phyloP scores from a whole-genome alignment of 2,113 vertebrate species.

The Mormoops blainvillei region DNA sequence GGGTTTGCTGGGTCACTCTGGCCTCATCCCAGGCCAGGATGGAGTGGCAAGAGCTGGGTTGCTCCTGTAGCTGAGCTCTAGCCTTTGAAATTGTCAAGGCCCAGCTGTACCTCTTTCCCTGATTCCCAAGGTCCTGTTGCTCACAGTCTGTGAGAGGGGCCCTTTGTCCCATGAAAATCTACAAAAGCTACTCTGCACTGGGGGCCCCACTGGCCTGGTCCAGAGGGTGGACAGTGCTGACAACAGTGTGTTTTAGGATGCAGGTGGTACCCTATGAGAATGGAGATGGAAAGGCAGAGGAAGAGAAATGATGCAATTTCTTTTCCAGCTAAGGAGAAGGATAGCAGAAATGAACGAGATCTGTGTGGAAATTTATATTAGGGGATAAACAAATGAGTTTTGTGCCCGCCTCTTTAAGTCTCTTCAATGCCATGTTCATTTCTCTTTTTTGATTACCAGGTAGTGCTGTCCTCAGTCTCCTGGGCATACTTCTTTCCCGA shows the following conservation, averaged over 20 bases:
- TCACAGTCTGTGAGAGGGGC: background rate
- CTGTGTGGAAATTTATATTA: conserved; percentile 77
- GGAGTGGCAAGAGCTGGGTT: background rate
- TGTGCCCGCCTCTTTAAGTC: conserved; percentile 73
- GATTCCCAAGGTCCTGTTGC: background rate
- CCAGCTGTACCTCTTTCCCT: background rate
- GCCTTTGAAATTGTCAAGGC: background rate
- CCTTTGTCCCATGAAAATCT: background rate
- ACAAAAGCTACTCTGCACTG: background rate
- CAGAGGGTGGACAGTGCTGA: conserved; percentile 51
- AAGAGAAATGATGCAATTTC: conserved; percentile 81
- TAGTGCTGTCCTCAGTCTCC: conserved; percentile 76
- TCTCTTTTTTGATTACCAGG: conserved; percentile 78
- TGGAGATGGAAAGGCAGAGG: conserved; percentile 54
- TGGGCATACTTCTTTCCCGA: conserved; percentile 74
- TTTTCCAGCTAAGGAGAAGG: conserved; percentile 74
- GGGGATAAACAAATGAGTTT: conserved; percentile 80
- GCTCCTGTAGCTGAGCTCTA: background rate
- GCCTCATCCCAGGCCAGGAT: too few relatives aligned
- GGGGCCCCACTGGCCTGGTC: background rate
- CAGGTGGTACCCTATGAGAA: conserved; percentile 57
- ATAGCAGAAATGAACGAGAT: conserved; percentile 74
- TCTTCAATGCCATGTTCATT: conserved; percentile 72
- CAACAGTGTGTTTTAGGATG: conserved; percentile 59
- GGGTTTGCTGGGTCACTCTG: background rate